A percentile compares a stretch with the other conserved stretches of the same genome.
Conservation (phyloP, 2,113 vertebrate genomes). For the Rhombomys opimus region DNA sequence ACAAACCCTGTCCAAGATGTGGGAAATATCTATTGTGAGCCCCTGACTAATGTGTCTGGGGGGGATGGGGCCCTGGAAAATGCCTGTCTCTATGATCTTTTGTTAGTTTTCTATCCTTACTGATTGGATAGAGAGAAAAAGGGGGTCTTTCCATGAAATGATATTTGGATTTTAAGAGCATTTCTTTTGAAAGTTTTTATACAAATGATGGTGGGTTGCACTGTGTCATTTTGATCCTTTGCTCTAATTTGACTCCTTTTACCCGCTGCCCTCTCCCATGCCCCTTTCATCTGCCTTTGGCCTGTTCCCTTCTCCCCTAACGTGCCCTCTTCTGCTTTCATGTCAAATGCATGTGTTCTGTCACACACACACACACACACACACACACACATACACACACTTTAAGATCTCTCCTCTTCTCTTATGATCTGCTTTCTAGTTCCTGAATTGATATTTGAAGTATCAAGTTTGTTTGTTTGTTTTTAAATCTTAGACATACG, state of each 20-base stretch:
- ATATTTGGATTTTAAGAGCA: background rate
- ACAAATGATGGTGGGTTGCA: background rate
- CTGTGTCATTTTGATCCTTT: background rate
- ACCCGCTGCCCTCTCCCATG: constrained; percentile 18
- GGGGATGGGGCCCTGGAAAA: background rate
- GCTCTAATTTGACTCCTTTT: background rate
- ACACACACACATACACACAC: background rate
- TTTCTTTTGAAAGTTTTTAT: background rate
- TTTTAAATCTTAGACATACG: constrained; percentile 1
- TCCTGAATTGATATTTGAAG: constrained; percentile 57
- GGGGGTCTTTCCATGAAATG: background rate
- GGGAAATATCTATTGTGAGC: background rate
- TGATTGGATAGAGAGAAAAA: background rate
- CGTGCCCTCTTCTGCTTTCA: background rate
- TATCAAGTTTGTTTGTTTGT: background rate
- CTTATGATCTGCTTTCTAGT: background rate
- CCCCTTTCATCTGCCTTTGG: background rate
- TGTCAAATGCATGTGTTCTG: background rate
- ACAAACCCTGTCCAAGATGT: background rate
- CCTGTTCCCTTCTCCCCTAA: background rate
- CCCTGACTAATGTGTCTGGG: background rate
- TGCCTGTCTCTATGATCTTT: background rate
- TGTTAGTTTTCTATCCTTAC: background rate
- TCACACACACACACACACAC: background rate
- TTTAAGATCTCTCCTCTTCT: background rate